Percentiles rank a stretch among this genome's conserved stretches.
Evolutionary conservation across 2,113 vertebrate genomes (phyloP).

Genomic region (Calidris pugnax): DNA sequence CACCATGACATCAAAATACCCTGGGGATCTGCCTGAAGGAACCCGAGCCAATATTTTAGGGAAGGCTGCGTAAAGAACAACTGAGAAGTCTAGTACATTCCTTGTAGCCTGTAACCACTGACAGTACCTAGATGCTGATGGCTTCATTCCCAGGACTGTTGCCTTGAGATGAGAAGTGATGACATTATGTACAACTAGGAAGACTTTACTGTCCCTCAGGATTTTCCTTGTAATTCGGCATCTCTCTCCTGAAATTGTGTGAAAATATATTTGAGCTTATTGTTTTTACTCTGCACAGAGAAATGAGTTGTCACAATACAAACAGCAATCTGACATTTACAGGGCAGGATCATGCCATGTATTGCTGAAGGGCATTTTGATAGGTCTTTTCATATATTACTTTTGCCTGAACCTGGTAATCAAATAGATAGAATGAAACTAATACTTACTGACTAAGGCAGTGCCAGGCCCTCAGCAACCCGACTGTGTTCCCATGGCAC

Average conservation of each 20-base stretch:
- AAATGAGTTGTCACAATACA: not conserved
- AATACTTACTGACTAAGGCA: not conserved
- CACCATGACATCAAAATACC: not conserved
- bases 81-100: not conserved
- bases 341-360: not conserved
- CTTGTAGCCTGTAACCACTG: not conserved
- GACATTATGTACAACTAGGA: not conserved
- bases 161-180: not conserved
- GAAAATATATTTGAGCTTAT: not conserved
- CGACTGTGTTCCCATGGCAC: not conserved
- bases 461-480: not conserved
- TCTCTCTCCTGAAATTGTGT: not conserved
- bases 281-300: not conserved
- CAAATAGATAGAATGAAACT: not conserved
- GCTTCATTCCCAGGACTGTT: not conserved
- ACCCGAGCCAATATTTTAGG: not conserved
- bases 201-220: not conserved
- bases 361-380: constrained; percentile 6
- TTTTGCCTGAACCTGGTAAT: not conserved
- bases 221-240: not conserved
- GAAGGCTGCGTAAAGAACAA: not conserved
- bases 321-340: not conserved
- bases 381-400: not conserved
- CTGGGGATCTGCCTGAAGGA: not conserved
- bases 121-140: not conserved